Evolutionary conservation across 2,888 invertebrate species (phyloP).

Genomic region (Encarsia formosa): DNA sequence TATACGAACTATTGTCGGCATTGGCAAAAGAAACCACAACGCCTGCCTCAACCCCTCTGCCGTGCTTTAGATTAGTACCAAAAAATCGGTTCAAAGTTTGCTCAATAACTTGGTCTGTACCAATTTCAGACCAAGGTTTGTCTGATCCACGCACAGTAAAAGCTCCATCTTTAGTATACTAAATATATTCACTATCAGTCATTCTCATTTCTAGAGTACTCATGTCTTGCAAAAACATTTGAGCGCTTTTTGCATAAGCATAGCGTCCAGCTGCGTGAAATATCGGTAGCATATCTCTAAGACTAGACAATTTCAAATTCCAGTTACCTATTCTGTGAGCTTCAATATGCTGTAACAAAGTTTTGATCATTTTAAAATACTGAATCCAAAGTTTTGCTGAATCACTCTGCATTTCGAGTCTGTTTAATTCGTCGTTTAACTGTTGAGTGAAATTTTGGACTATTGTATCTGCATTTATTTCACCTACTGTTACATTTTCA

Average conservation of each 20-base stretch:
- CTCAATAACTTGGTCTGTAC: conserved; percentile 32
- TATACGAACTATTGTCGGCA: conserved; percentile 23
- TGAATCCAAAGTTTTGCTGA: conserved; percentile 25
- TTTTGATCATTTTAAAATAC: conserved; percentile 24
- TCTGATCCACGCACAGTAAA: conserved; percentile 28
- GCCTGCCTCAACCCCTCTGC: conserved; percentile 26
- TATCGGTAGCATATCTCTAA: conserved; percentile 32
- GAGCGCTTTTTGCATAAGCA: conserved; percentile 34
- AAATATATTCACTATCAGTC: conserved; percentile 14
- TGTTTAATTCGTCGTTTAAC: not conserved
- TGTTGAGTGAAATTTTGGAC: not conserved
- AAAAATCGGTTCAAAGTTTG: conserved; percentile 29
- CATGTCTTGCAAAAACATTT: conserved; percentile 39
- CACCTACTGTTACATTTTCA: not conserved
- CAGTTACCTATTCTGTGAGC: conserved; percentile 33
- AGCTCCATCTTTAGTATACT: conserved; percentile 23
- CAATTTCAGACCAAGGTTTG: conserved; percentile 29
- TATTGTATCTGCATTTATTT: no score
- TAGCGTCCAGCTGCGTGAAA: conserved; percentile 39
- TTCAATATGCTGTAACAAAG: conserved; percentile 29
- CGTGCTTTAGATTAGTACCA: conserved; percentile 30
- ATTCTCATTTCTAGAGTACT: conserved; percentile 19
- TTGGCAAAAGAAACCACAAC: conserved; percentile 20
- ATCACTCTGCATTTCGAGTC: not conserved
- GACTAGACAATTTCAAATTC: conserved; percentile 30